Percentiles rank a stretch among this genome's conserved stretches.
Evolutionary conservation across 1,140 invertebrate species (phyloP).

Genomic region (Drosophila persimilis): DNA sequence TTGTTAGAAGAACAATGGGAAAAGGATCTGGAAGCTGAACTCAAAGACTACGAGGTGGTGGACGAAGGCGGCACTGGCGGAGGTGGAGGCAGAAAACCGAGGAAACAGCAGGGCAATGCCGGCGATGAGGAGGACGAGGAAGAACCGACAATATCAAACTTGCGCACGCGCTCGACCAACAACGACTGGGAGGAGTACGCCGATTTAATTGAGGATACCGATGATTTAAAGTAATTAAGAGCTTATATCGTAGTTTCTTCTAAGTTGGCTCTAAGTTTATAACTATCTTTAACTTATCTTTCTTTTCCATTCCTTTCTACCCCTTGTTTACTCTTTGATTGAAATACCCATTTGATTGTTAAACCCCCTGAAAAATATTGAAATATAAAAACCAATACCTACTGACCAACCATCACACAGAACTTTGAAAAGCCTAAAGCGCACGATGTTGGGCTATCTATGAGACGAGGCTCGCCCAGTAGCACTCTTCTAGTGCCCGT

Average conservation of each 20-base stretch:
- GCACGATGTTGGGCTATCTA: slow-evolving; percentile 81
- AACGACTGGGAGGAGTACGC: slow-evolving; percentile 83
- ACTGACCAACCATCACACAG: slow-evolving; percentile 55
- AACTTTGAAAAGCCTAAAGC: slow-evolving; percentile 79
- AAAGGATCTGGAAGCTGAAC: slow-evolving; percentile 94
- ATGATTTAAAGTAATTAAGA: slow-evolving; percentile 84
- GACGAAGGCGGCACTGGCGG: slow-evolving; percentile 83
- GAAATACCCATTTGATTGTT: slow-evolving; percentile 55
- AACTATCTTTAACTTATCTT: slow-evolving; percentile 70
- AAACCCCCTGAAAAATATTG: slow-evolving; percentile 16
- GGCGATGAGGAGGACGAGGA: slow-evolving; percentile 62
- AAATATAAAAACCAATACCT: slow-evolving; percentile 17
- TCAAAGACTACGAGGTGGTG: slow-evolving; percentile 96
- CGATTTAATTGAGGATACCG: slow-evolving; percentile 83
- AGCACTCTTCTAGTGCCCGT: slow-evolving; percentile 65
- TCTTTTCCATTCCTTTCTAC: slow-evolving; percentile 75
- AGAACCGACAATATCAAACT: slow-evolving; percentile 82
- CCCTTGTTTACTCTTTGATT: slow-evolving; percentile 63
- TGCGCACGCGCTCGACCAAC: slow-evolving; percentile 79
- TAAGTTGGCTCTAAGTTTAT: slow-evolving; percentile 82
- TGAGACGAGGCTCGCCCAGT: slow-evolving; percentile 60
- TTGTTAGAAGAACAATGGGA: slow-evolving; percentile 94
- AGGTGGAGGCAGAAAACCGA: slow-evolving; percentile 26
- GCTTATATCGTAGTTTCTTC: slow-evolving; percentile 83
- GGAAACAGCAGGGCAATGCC: slow-evolving; percentile 9